Evolutionary conservation across 2,113 vertebrate genomes (phyloP).

Genomic region (Phrynocephalus versicolor): DNA sequence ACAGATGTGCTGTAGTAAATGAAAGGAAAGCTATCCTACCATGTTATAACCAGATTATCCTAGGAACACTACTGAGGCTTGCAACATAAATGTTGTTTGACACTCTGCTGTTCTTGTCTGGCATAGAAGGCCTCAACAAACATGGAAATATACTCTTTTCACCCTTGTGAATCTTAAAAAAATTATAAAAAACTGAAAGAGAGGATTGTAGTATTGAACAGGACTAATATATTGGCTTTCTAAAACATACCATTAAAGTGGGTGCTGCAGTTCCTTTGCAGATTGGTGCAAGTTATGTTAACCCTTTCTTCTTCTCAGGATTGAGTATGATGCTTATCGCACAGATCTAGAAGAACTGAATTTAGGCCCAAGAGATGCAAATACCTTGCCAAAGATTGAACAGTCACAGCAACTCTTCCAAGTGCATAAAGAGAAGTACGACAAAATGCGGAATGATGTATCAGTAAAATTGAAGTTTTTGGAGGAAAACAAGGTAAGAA

Average conservation of each 20-base stretch:
- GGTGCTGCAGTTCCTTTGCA: neutral
- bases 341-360: constrained; percentile 96
- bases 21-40: no score
- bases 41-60: no score
- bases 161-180: no score
- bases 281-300: constrained; percentile 19
- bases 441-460: constrained; percentile 93
- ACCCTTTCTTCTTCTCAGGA: constrained; percentile 70
- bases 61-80: neutral
- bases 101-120: neutral
- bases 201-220: neutral
- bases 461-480: constrained; percentile 95
- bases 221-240: neutral
- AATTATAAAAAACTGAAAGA: neutral
- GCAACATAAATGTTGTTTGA: neutral
- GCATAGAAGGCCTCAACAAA: neutral
- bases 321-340: constrained; percentile 96
- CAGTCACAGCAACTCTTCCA: constrained; percentile 92
- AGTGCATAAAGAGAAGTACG: constrained; percentile 92
- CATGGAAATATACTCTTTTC: neutral
- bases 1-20: no score
- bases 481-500: constrained; percentile 95
- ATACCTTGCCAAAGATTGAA: constrained; percentile 93
- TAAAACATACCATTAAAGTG: neutral
- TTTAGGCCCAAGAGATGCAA: constrained; percentile 91